Percentiles rank a stretch among this genome's conserved stretches.
phyloP scores from a whole-genome alignment of 2,888 invertebrate genomes.

The Hemaris fuciformis region DNA sequence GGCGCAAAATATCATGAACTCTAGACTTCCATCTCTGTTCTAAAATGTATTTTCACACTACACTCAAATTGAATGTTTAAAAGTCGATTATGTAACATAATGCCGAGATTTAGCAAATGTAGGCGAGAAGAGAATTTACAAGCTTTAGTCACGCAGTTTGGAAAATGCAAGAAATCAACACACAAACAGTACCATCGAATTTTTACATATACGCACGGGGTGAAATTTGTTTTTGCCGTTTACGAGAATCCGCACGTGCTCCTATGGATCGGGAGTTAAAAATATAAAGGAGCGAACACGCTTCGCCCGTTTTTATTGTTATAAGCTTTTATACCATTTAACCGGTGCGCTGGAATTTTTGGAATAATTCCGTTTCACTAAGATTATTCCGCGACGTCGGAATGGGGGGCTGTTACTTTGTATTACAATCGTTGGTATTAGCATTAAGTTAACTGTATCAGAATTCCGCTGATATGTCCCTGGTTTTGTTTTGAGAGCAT shows the following conservation, averaged over 20 bases:
- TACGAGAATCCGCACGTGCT: conserved; percentile 3
- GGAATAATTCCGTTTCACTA: not conserved
- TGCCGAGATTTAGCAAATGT: too few relatives aligned
- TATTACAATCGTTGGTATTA: too few relatives aligned
- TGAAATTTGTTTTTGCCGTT: conserved; percentile 7
- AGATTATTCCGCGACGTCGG: not conserved
- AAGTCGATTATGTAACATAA: too few relatives aligned
- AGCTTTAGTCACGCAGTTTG: too few relatives aligned
- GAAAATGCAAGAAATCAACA: not conserved
- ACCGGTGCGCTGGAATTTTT: not conserved
- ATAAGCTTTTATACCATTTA: conserved; percentile 12
- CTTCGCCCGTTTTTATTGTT: conserved; percentile 12
- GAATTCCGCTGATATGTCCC: too few relatives aligned
- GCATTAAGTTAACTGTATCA: too few relatives aligned
- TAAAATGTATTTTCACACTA: too few relatives aligned
- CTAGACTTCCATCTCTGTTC: too few relatives aligned
- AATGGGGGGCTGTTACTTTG: not conserved
- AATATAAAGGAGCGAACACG: conserved; percentile 16
- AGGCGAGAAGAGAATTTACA: too few relatives aligned
- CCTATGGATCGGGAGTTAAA: conserved; percentile 7
- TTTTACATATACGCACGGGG: not conserved
- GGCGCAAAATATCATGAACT: too few relatives aligned
- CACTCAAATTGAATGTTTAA: too few relatives aligned
- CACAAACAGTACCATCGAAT: not conserved
- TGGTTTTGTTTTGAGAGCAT: too few relatives aligned